phyloP scores from a whole-genome alignment of 2,888 invertebrate genomes.

The Anoplius nigerrimus region DNA sequence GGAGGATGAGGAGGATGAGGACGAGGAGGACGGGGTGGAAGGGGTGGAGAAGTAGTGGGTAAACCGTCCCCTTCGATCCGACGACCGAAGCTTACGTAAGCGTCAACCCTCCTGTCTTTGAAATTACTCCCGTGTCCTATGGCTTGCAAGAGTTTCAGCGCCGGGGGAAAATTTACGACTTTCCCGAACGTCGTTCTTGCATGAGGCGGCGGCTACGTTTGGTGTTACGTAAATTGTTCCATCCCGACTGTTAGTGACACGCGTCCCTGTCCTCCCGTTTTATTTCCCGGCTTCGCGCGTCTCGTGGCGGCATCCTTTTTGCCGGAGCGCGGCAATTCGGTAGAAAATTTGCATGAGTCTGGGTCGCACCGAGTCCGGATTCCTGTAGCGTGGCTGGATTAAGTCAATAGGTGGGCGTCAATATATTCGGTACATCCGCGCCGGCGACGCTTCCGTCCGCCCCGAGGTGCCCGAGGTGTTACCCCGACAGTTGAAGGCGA shows the following conservation, averaged over 20 bases:
- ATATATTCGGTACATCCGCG: too few species aligned
- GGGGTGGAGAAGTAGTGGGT: constrained; percentile 2
- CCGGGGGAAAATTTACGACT: constrained; percentile 42
- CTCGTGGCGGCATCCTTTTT: not conserved
- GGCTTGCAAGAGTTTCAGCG: constrained; percentile 31
- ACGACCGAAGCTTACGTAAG: constrained; percentile 49
- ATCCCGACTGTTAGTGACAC: not conserved
- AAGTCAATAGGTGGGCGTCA: too few species aligned
- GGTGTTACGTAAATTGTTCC: constrained; percentile 17
- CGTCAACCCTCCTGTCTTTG: constrained; percentile 48
- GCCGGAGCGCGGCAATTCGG: too few species aligned
- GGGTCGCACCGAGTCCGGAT: too few species aligned
- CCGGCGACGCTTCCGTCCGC: too few species aligned
- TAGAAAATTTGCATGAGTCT: too few species aligned
- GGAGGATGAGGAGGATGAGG: constrained; percentile 12
- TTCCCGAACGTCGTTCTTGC: constrained; percentile 32
- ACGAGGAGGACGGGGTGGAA: constrained; percentile 11
- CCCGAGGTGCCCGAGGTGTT: too few species aligned
- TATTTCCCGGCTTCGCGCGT: not conserved
- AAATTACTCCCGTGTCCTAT: constrained; percentile 49
- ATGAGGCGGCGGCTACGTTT: not conserved
- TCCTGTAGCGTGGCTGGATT: too few species aligned
- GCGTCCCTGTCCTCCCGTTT: not conserved
- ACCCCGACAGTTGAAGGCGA: too few species aligned
- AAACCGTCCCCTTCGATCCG: constrained; percentile 40